Base-by-base conservation (phyloP, 2,888 invertebrate genomes). In the Zygothrica quintamaculata region DNA sequence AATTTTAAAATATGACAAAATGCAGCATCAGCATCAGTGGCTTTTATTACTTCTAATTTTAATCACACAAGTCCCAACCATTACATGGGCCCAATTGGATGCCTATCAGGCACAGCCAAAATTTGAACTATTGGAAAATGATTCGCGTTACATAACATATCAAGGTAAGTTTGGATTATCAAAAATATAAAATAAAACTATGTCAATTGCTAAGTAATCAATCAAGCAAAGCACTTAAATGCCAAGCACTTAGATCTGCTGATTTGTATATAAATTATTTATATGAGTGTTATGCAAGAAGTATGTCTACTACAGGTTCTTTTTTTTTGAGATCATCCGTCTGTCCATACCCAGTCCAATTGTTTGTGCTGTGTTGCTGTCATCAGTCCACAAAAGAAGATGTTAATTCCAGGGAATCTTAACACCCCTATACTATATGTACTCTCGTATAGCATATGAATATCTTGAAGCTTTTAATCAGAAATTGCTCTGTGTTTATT, bases 91-190 rank as follows among this genome's bases (percentile, higher is more conserved):
- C 22, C 42, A 61, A 1, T 11, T 67, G 12, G 56, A 22, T 43
- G 57, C 34, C 46, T 65, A 65, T 48, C 73, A 66, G 59, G 59
- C 59, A 57, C 73, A 77, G 57, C 66, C 88, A 40, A 80, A 81
- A 59, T 77, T 72, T 60, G 90, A 89, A 47, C 68, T 88, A 57
- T 68, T 87, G 70, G 88, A 89, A 62, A 89, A 89, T 66, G 91
- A 91, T 87, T 91, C 91, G 64, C 89, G 91, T 62, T 91, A 88
- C 66, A 89, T 91, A 74, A 90, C 90, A 69, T 90, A 89, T 84
- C 89, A 90, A 89, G 91, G 91, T 91, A 79, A 81, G 79, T 78
- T 18, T 50, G 51, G 55, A 78, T 75, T 85, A 85, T 85, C 80
- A 73, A 61, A 70, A 69, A 43, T 15, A 7, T 12, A 34, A 48